Evolutionary conservation across 37 sponge, comb jelly and placozoan genomes (phyloP).

Genomic region (Bolinopsis microptera): DNA sequence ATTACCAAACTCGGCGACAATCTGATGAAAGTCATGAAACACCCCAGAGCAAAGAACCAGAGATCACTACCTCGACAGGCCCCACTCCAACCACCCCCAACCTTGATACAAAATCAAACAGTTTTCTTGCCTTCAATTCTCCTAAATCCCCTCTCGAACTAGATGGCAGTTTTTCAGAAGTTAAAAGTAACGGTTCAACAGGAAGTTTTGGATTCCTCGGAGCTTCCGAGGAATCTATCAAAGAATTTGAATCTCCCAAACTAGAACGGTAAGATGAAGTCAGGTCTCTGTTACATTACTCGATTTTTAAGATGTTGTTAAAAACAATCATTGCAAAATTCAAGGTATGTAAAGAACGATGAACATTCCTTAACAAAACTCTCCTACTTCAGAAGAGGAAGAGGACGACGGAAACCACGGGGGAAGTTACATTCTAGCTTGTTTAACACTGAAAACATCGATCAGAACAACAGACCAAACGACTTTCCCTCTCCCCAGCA

Average conservation of each 20-base stretch:
- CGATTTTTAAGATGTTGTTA: not conserved
- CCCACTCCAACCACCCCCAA: not conserved
- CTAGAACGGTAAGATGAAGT: slow-evolving; percentile 56
- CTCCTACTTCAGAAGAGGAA: too few species aligned
- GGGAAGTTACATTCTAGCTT: not conserved
- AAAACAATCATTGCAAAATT: too few species aligned
- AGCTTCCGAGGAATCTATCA: not conserved
- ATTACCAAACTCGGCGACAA: not conserved
- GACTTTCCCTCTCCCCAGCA: slow-evolving; percentile 41
- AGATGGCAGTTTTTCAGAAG: not conserved
- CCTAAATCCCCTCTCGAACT: not conserved
- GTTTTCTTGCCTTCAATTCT: not conserved
- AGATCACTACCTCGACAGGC: not conserved
- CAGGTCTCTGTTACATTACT: not conserved
- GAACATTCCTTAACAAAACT: too few species aligned
- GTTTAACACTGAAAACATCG: not conserved
- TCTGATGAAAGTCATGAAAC: not conserved
- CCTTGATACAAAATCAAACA: not conserved
- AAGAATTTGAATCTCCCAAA: slow-evolving; percentile 1
- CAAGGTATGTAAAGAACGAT: too few species aligned
- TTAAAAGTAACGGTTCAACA: not conserved
- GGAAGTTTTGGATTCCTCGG: not conserved
- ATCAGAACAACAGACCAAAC: not conserved
- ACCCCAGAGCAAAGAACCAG: not conserved
- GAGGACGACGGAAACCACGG: not conserved